Evolutionary conservation across 2,888 invertebrate species (phyloP).

Genomic region (Agrochola lota): DNA sequence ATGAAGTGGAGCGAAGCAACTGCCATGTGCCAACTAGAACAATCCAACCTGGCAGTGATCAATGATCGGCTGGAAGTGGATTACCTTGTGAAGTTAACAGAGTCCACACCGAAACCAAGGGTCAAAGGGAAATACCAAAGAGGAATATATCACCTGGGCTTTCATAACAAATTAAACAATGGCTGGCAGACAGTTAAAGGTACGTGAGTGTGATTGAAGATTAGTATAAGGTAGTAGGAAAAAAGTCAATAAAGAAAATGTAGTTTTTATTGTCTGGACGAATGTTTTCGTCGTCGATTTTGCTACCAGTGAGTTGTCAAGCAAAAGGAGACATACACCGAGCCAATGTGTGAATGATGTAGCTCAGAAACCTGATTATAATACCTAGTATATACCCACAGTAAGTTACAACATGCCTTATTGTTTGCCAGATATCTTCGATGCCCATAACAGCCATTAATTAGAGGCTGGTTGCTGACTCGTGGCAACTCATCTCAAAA

Average conservation of each 20-base stretch:
- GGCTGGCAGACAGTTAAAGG: conserved; percentile 72
- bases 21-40: conserved; percentile 75
- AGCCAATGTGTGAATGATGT: neutral
- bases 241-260: no score
- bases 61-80: conserved; percentile 63
- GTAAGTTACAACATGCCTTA: no score
- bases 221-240: no score
- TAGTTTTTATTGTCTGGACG: neutral
- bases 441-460: conserved; percentile 41
- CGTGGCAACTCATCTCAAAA: conserved; percentile 50
- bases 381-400: neutral
- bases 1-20: conserved; percentile 80
- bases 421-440: no score
- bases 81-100: conserved; percentile 26
- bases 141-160: conserved; percentile 70
- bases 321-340: neutral
- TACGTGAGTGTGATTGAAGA: no score
- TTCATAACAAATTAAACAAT: conserved; percentile 61
- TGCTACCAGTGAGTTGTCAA: neutral
- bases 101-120: neutral
- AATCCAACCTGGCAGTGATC: conserved; percentile 77
- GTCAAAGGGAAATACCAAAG: conserved; percentile 27
- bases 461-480: conserved; percentile 54
- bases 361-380: neutral
- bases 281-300: neutral